Evolutionary conservation across 2,888 invertebrate species (phyloP).

Genomic region (Amiota mariae): DNA sequence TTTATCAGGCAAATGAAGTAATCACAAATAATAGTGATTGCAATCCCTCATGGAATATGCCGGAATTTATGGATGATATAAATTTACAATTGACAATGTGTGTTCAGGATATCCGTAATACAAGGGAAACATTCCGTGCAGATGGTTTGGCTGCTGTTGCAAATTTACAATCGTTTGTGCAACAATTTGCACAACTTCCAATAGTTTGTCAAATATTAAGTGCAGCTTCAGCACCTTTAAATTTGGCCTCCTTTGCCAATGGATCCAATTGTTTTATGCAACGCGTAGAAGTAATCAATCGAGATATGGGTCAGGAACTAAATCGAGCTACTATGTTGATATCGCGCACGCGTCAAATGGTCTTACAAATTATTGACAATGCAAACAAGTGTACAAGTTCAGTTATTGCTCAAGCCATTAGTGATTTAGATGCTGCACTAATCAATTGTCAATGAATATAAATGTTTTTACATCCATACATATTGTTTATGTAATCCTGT

Average conservation of each 20-base stretch:
- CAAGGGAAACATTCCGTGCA: slow-evolving; percentile 38
- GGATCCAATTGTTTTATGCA: slow-evolving; percentile 54
- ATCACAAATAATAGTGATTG: slow-evolving; percentile 48
- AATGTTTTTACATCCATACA: not conserved
- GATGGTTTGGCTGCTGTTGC: slow-evolving; percentile 46
- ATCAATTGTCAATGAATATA: slow-evolving; percentile 34
- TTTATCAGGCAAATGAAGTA: slow-evolving; percentile 53
- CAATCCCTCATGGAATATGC: slow-evolving; percentile 52
- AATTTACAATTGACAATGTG: slow-evolving; percentile 51
- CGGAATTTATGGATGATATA: slow-evolving; percentile 53
- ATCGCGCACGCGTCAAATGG: slow-evolving; percentile 50
- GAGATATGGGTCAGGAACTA: slow-evolving; percentile 53
- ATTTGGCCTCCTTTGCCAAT: slow-evolving; percentile 39
- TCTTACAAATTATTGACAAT: slow-evolving; percentile 43
- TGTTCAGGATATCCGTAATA: slow-evolving; percentile 42
- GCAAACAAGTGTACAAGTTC: slow-evolving; percentile 50
- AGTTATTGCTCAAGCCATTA: slow-evolving; percentile 46
- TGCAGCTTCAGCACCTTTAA: slow-evolving; percentile 26
- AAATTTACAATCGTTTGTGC: slow-evolving; percentile 47
- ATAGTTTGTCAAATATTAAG: slow-evolving; percentile 44
- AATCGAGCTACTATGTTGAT: slow-evolving; percentile 53
- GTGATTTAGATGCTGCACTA: slow-evolving; percentile 39
- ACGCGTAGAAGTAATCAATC: slow-evolving; percentile 55
- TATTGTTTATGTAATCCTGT: not conserved
- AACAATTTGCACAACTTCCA: slow-evolving; percentile 55